Conservation (phyloP, 1,140 invertebrate genomes). For the Drosophila busckii region DNA sequence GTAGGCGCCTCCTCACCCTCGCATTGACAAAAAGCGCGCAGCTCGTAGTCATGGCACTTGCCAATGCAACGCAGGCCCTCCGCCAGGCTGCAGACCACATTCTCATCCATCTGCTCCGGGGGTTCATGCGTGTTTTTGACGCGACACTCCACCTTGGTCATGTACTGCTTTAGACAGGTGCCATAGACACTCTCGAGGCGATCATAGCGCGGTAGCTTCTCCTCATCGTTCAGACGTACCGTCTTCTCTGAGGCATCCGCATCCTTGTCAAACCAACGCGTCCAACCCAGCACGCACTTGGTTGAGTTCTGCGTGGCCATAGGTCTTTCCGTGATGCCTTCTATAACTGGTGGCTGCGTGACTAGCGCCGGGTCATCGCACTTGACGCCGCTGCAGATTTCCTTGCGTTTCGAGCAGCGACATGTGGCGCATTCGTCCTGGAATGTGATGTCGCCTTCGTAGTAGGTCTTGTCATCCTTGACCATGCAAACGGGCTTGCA, state of each 20-base stretch:
- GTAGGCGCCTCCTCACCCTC: constrained; percentile 58
- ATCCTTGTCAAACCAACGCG: constrained; percentile 86
- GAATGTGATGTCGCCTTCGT: constrained; percentile 88
- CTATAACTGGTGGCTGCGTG: constrained; percentile 3
- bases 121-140: constrained; percentile 82
- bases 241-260: constrained; percentile 65
- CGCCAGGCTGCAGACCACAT: constrained; percentile 87
- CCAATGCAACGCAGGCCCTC: constrained; percentile 84
- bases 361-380: constrained; percentile 79
- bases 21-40: constrained; percentile 85
- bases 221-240: constrained; percentile 69
- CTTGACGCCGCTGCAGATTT: constrained; percentile 85
- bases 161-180: constrained; percentile 79
- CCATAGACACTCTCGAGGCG: constrained; percentile 61
- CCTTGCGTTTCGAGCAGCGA: constrained; percentile 83
- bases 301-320: constrained; percentile 50
- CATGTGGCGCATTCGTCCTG: constrained; percentile 89
- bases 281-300: constrained; percentile 85
- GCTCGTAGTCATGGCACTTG: constrained; percentile 85
- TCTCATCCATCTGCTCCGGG: constrained; percentile 84
- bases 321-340: constrained; percentile 41
- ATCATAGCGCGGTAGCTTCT: constrained; percentile 69
- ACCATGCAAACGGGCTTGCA: constrained; percentile 87
- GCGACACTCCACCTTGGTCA: constrained; percentile 87
- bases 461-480: constrained; percentile 83